Evolutionary conservation across 2,888 invertebrate species (phyloP).

Genomic region (Eremobia ochroleuca): DNA sequence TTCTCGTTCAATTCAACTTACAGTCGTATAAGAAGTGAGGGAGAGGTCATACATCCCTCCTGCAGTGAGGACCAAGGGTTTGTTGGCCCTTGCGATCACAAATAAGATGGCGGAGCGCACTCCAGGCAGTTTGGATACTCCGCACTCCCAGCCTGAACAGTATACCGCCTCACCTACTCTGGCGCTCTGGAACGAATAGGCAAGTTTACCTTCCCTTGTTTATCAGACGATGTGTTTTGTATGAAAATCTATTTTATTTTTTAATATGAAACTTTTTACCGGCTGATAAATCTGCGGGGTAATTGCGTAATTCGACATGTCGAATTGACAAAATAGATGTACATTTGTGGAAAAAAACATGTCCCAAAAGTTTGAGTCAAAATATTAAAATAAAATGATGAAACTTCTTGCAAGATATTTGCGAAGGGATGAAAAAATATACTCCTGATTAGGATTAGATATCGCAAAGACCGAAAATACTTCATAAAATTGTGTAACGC

Average conservation of each 20-base stretch:
- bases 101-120: constrained; percentile 78
- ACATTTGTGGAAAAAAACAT: no score
- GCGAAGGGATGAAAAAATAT: no score
- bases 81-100: constrained; percentile 80
- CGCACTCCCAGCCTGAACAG: constrained; percentile 84
- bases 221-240: no score
- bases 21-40: constrained; percentile 80
- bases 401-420: no score
- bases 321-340: no score
- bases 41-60: constrained; percentile 87
- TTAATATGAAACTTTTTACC: no score
- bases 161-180: constrained; percentile 81
- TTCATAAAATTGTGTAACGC: no score
- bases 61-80: constrained; percentile 82
- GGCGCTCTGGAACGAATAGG: constrained; percentile 74
- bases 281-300: neutral
- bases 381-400: no score
- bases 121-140: constrained; percentile 75
- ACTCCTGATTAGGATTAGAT: no score
- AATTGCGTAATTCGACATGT: no score
- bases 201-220: neutral
- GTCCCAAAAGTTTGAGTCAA: no score
- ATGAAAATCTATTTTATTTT: neutral
- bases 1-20: constrained; percentile 68
- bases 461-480: no score